Percentiles rank a stretch among this genome's conserved stretches.
Conservation (phyloP, 2,113 vertebrate species). For the Cyanistes caeruleus region DNA sequence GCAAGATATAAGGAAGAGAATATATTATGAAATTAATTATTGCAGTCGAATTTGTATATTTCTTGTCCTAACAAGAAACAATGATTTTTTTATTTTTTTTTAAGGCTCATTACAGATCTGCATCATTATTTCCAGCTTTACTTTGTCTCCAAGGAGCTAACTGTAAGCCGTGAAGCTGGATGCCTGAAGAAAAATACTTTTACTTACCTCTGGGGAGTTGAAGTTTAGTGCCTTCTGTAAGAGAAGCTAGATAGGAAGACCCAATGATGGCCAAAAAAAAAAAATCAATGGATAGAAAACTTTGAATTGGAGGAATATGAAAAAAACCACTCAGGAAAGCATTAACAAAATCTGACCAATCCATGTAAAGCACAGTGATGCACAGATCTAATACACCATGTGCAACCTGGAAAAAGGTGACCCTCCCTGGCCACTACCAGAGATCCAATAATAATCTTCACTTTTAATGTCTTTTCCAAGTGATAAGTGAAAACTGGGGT, state of each 20-base stretch:
- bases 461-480: neutral
- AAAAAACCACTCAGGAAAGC: neutral
- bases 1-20: neutral
- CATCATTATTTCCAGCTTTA: neutral
- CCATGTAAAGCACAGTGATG: neutral
- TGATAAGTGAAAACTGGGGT: neutral
- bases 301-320: neutral
- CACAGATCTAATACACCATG: neutral
- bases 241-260: neutral
- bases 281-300: neutral
- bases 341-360: neutral
- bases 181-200: neutral
- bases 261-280: neutral
- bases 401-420: neutral
- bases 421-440: neutral
- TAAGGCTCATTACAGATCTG: neutral
- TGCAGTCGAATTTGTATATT: neutral
- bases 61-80: neutral
- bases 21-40: neutral
- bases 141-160: neutral
- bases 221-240: neutral
- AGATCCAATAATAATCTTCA: neutral
- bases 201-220: neutral
- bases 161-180: neutral
- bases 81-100: neutral